phyloP scores from a whole-genome alignment of 2,113 vertebrate genomes.

The Clinocottus analis region DNA sequence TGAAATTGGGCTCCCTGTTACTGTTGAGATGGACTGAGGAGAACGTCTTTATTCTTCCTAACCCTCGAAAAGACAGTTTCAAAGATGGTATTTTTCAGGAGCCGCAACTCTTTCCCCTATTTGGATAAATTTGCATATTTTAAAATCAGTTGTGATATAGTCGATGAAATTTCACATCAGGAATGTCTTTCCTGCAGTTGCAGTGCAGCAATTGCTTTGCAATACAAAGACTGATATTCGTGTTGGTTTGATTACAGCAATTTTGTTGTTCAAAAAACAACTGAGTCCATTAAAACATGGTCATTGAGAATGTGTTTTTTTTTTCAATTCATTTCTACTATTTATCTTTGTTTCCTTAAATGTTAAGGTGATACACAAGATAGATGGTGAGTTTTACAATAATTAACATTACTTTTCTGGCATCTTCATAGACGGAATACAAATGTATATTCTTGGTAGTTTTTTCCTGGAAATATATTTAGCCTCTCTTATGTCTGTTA shows the following conservation, averaged over 20 bases:
- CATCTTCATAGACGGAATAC: background rate
- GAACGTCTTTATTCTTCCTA: background rate
- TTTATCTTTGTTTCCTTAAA: background rate
- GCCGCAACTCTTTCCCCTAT: background rate
- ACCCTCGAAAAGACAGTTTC: slow-evolving; percentile 1
- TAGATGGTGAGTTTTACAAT: background rate
- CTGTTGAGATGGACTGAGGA: slow-evolving; percentile 82
- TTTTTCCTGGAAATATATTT: background rate
- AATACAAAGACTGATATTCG: slow-evolving; percentile 22
- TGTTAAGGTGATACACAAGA: background rate
- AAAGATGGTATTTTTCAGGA: background rate
- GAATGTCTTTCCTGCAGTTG: background rate
- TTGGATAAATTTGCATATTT: slow-evolving; percentile 17
- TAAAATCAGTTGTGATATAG: slow-evolving; percentile 15
- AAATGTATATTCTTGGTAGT: background rate
- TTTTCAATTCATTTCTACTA: background rate
- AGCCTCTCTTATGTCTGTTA: background rate
- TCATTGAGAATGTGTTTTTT: background rate
- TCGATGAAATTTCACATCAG: slow-evolving; percentile 3
- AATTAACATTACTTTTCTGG: background rate
- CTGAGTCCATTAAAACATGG: slow-evolving; percentile 2
- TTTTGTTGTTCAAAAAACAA: slow-evolving; percentile 44
- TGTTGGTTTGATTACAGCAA: slow-evolving; percentile 31
- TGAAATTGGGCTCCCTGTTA: slow-evolving; percentile 80
- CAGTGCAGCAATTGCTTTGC: background rate